Evolutionary conservation across 37 sponge, comb jelly and placozoan genomes (phyloP), one percentile per base, ranked within the genome.

Genomic region (Amphimedon queenslandica): DNA sequence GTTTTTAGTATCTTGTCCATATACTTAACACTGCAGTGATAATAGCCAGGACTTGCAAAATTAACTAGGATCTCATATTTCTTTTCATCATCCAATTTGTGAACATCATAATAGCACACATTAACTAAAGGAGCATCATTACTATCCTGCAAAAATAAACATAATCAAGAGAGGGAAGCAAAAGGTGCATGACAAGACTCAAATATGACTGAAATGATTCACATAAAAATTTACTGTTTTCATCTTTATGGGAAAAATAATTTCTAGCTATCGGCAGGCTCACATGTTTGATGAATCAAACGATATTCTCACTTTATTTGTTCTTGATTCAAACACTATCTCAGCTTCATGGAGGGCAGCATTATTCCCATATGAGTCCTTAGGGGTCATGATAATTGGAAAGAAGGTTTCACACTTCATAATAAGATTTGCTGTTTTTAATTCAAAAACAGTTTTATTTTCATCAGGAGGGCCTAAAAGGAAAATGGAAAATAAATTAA

Each of bases 361-460:
- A 57, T 10, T 25, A 55, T 80, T 80, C 5, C 72, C 80, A 71
- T 56, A 72, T 18, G 30, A 30, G 42, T 80, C 80, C 53, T 70
- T 80, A 13, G 72, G 40, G 35, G 60, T 66, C 37, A 80, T 33
- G 1, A 55, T 30, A 18, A 80, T 38, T n/a, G 71, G 20, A 31
- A 71, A 39, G 37, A 71, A 80, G 5, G 70, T 8, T 27, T 55
- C 73, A 34, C 51, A 24, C 2, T 34, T 66, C 4, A 55, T 61
- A n/a, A 71, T 72, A n/a, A 80, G 37, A 4, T 70, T 70, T 29
- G 60, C 27, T 30, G 23, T 61, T 35, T 36, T 35, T 16, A 58
- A 20, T 38, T 35, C 8, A 25, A 80, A 71, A 55, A 16, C 31
- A 35, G 56, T 80, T 71, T 58, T 73, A 8, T 23, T 70, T 41